Evolutionary conservation across 1,140 invertebrate species (phyloP).

Genomic region (Orchestia grillus): DNA sequence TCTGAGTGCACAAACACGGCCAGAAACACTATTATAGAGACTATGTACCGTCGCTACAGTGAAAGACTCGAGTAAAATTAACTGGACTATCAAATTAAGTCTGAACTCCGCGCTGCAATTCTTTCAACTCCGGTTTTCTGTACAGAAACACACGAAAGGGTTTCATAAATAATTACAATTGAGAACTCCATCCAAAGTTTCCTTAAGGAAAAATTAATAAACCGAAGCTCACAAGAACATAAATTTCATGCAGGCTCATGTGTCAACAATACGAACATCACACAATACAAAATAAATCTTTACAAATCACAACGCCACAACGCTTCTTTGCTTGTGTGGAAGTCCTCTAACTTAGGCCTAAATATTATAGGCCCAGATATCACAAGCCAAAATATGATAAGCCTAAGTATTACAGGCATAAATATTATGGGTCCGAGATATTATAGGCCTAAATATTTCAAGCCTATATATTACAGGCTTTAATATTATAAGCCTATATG

Average conservation of each 20-base stretch:
- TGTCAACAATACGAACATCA: conserved; percentile 54
- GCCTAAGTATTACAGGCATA: no score
- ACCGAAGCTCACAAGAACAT: conserved; percentile 16
- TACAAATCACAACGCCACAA: conserved; percentile 49
- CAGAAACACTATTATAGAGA: conserved; percentile 7
- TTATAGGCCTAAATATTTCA: no score
- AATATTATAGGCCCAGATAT: background rate
- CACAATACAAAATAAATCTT: conserved; percentile 55
- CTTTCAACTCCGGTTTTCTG: background rate
- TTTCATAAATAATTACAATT: conserved; percentile 4
- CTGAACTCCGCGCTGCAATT: background rate
- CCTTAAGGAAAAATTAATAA: conserved; percentile 13
- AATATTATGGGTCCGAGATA: no score
- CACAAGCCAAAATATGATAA: background rate
- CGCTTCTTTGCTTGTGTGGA: conserved; percentile 24
- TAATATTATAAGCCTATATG: no score
- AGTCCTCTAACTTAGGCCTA: conserved; percentile 32
- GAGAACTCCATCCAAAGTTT: background rate
- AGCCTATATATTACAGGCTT: no score
- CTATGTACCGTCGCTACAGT: conserved; percentile 18
- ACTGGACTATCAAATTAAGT: background rate
- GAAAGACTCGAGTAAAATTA: conserved; percentile 39
- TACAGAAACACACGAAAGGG: background rate
- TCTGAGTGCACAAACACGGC: background rate
- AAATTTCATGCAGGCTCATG: background rate